Evolutionary conservation across 2,797 vertebrate genomes (phyloP), one percentile per base, ranked within the genome.

Genomic region (Pangasius krempfi): DNA sequence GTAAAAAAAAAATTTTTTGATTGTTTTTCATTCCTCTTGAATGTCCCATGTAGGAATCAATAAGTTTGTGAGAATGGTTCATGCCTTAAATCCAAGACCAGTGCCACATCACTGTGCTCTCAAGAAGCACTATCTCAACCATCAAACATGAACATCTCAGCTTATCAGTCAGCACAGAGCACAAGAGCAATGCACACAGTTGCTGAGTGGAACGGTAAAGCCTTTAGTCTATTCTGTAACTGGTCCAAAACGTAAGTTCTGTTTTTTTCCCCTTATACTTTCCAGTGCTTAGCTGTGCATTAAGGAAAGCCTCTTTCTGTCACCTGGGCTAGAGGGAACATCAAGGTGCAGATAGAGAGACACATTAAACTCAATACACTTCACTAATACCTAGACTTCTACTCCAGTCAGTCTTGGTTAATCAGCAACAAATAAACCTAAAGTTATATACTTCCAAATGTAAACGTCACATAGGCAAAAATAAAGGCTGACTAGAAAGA

Each of bases 321-420:
- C 86, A 86, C 91, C 92, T 90, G 91, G 90, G 93, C 90, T 91
- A 91, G 90, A 91, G 90, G 91, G 84, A 82, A 90, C 87, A 89
- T 87, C 89, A 83, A 66, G 70, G 91, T 52, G 20, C 85, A 84
- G 44, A 33, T 68, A n/a, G 14, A n/a, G 33, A 20, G 9, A 86
- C 27, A 50, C 27, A 86, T 70, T 37, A 85, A 54, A 56, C 33
- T 58, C 25, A 20, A 30, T 4, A 4, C 33, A 73, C 37, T 58
- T 86, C 68, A 86, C 52, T 20, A 75, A 12, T 2, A 56, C 3
- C 37, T 5, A 54, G 33, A 25, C 70, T 76, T 62, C 20, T 50
- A 22, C 64, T 37, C 30, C 1, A 8, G 5, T 20, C 2, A 27
- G 50, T 70, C 18, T 50, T 64, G 14, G 25, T n/a, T 54, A 54